phyloP scores from a whole-genome alignment of 2,797 vertebrate species.

The Cossypha heuglini region DNA sequence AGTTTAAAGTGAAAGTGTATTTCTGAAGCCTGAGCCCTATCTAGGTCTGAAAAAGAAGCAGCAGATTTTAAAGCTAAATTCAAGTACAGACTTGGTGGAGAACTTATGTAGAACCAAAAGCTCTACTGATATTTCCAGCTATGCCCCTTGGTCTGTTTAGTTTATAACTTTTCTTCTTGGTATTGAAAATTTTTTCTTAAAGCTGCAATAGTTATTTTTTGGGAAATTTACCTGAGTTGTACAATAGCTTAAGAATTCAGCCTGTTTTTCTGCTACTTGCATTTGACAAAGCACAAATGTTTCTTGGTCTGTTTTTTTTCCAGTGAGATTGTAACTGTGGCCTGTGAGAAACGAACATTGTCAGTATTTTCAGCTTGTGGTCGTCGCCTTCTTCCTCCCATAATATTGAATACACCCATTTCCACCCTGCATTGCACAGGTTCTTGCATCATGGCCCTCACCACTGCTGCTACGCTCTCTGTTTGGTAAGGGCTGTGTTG shows the following conservation, averaged over 20 bases:
- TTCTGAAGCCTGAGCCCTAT: not conserved
- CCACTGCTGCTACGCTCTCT: conserved; percentile 86
- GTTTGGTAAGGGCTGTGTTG: conserved; percentile 82
- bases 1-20: not conserved
- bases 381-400: conserved; percentile 90
- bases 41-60: not conserved
- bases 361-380: conserved; percentile 93
- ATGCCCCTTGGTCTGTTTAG: not conserved
- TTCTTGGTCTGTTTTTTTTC: not conserved
- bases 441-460: conserved; percentile 91
- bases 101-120: not conserved
- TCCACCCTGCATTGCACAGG: conserved; percentile 91
- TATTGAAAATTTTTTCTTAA: not conserved
- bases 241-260: not conserved
- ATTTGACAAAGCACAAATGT: not conserved
- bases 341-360: conserved; percentile 89
- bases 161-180: not conserved
- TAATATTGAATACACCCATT: conserved; percentile 86
- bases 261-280: not conserved
- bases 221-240: not conserved
- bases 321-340: conserved; percentile 90
- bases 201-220: not conserved
- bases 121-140: not conserved
- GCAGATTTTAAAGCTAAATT: not conserved
- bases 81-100: not conserved